These are phyloP conservation scores for Acronicta psi DNA, from an alignment of 2,888 invertebrate genomes.

Conservation along the genomic window DNA sequence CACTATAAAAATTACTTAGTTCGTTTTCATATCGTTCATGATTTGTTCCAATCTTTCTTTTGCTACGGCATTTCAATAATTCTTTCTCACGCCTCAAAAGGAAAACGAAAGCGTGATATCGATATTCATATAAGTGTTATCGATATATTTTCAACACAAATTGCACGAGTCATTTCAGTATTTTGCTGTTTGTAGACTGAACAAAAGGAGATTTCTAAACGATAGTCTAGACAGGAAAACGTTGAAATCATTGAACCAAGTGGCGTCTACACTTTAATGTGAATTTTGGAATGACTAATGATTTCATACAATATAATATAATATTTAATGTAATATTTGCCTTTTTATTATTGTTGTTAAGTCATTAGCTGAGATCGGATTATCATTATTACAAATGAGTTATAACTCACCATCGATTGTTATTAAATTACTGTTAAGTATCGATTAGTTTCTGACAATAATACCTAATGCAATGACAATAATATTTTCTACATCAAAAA, in stretches of 20 bases:
- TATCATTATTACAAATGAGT: too few relatives aligned
- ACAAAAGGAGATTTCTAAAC: constrained; percentile 29
- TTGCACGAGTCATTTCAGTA: constrained; percentile 17
- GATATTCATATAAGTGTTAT: constrained; percentile 3
- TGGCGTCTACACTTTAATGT: background rate
- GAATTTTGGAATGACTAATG: background rate
- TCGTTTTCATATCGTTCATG: constrained; percentile 31
- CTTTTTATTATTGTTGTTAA: background rate
- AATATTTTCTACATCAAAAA: too few relatives aligned
- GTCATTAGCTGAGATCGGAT: too few relatives aligned
- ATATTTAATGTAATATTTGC: too few relatives aligned
- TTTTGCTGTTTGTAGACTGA: constrained; percentile 3
- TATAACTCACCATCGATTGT: too few relatives aligned
- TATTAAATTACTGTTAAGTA: too few relatives aligned
- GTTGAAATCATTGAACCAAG: constrained; percentile 20
- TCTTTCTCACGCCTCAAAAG: constrained; percentile 57
- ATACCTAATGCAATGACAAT: too few relatives aligned
- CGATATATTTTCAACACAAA: constrained; percentile 19
- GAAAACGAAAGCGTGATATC: constrained; percentile 62
- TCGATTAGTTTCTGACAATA: too few relatives aligned
- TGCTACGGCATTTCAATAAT: constrained; percentile 37
- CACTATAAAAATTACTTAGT: constrained; percentile 38
- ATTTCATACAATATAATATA: background rate
- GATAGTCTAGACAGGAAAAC: constrained; percentile 27
- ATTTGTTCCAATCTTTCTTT: constrained; percentile 54